These are phyloP conservation scores for Linurgus olivaceus DNA, from an alignment of 2,797 vertebrate species.

Conservation along the genomic window DNA sequence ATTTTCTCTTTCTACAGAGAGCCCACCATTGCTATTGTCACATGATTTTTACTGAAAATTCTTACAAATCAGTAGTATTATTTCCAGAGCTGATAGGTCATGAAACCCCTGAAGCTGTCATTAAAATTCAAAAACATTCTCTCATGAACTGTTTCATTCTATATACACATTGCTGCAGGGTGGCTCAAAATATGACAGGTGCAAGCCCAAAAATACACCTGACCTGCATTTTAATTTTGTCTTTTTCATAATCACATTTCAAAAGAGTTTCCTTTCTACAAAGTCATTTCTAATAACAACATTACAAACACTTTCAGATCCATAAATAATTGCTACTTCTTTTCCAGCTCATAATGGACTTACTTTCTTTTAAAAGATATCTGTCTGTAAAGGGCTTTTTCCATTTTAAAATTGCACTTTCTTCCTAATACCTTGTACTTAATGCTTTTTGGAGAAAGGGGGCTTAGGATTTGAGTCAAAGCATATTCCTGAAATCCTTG, in stretches of 20 bases:
- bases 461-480: background rate
- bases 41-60: background rate
- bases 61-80: background rate
- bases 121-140: slow-evolving; percentile 61
- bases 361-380: background rate
- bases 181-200: slow-evolving; percentile 38
- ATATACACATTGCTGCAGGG: slow-evolving; percentile 6
- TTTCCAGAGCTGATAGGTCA: slow-evolving; percentile 36
- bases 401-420: background rate
- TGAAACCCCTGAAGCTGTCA: slow-evolving; percentile 38
- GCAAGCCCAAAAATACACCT: slow-evolving; percentile 9
- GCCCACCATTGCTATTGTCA: background rate
- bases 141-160: slow-evolving; percentile 1
- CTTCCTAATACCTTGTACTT: background rate
- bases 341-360: background rate
- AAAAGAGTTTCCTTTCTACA: background rate
- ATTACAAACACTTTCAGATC: background rate
- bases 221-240: slow-evolving; percentile 7
- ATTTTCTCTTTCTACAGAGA: background rate
- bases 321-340: background rate
- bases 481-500: background rate
- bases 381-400: background rate
- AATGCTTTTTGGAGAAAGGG: background rate
- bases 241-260: background rate
- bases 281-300: background rate